phyloP scores from a whole-genome alignment of 2,888 invertebrate genomes.

The Epirrhoe alternata region DNA sequence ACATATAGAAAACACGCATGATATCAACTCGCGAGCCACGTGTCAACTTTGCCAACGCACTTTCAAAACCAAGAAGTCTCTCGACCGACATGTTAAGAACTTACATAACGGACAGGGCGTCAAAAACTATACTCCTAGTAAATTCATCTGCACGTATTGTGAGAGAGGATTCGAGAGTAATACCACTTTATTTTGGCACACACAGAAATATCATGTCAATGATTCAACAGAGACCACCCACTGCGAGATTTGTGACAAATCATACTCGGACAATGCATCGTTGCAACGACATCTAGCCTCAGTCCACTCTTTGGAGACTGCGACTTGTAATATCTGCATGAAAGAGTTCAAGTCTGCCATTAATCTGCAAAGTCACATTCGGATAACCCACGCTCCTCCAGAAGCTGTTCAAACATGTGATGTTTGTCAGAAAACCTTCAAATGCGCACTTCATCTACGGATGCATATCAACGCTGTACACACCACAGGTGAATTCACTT shows the following conservation, averaged over 20 bases:
- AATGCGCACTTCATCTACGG: slow-evolving; percentile 54
- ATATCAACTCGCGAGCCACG: slow-evolving; percentile 26
- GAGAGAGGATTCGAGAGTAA: slow-evolving; percentile 43
- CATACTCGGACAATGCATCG: slow-evolving; percentile 46
- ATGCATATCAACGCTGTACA: slow-evolving; percentile 56
- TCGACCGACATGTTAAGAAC: slow-evolving; percentile 42
- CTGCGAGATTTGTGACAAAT: slow-evolving; percentile 47
- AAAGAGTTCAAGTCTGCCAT: slow-evolving; percentile 54
- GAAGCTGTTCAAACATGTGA: slow-evolving; percentile 52
- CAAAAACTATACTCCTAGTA: slow-evolving; percentile 17
- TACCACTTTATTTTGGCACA: slow-evolving; percentile 51
- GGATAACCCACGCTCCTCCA: slow-evolving; percentile 57
- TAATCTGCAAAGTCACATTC: slow-evolving; percentile 53
- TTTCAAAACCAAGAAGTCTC: slow-evolving; percentile 44
- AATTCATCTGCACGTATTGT: slow-evolving; percentile 35
- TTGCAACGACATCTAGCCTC: slow-evolving; percentile 53
- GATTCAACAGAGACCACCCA: slow-evolving; percentile 19
- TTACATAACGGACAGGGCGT: slow-evolving; percentile 31
- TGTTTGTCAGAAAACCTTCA: slow-evolving; percentile 54
- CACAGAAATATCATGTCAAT: slow-evolving; percentile 44
- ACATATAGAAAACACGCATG: slow-evolving; percentile 54
- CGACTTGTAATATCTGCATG: slow-evolving; percentile 50
- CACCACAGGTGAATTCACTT: slow-evolving; percentile 48
- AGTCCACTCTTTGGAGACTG: slow-evolving; percentile 49
- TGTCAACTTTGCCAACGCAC: slow-evolving; percentile 41